Conservation (phyloP, 2,888 invertebrate genomes). For the Autographa gamma region DNA sequence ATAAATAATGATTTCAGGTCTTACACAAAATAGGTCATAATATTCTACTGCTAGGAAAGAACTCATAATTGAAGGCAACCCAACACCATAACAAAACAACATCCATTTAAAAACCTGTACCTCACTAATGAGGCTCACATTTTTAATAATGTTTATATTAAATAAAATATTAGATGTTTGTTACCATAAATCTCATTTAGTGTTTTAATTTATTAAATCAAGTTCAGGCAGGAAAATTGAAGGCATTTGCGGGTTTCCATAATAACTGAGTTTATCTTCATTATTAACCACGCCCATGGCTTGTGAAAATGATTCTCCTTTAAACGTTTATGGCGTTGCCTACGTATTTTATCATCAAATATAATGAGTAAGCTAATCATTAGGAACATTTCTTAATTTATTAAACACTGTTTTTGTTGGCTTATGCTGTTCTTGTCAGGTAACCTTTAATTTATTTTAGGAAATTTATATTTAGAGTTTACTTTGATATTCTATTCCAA, state of each 20-base stretch:
- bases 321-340: conserved; percentile 37
- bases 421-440: not conserved
- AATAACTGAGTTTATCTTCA: conserved; percentile 59
- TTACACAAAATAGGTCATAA: too few relatives aligned
- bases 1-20: too few relatives aligned
- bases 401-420: not conserved
- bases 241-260: conserved; percentile 52
- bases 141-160: conserved; percentile 6
- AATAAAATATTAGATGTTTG: conserved; percentile 36
- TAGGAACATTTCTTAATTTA: conserved; percentile 19
- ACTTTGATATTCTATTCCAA: too few relatives aligned
- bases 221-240: conserved; percentile 49
- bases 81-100: not conserved
- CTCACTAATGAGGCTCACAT: not conserved
- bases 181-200: conserved; percentile 55
- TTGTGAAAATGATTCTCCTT: conserved; percentile 52
- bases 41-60: not conserved
- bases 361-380: conserved; percentile 45
- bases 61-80: not conserved
- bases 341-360: conserved; percentile 35
- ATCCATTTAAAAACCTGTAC: not conserved
- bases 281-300: conserved; percentile 51
- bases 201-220: conserved; percentile 61
- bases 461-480: too few relatives aligned
- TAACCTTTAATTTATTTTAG: not conserved